phyloP scores from a whole-genome alignment of 2,797 vertebrate genomes.

The Pipistrellus pygmaeus region DNA sequence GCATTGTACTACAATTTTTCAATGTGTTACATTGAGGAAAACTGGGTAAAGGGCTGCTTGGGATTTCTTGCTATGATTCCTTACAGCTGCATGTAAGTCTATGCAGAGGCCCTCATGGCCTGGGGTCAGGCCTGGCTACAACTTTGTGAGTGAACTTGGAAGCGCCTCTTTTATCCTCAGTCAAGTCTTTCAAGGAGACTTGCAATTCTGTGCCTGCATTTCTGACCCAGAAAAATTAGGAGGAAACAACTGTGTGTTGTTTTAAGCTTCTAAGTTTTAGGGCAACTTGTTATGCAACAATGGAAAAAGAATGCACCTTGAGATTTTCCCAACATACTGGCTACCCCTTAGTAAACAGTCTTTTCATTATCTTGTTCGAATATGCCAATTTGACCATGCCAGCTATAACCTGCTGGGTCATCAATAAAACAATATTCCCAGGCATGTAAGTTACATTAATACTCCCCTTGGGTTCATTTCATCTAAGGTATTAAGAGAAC shows the following conservation, averaged over 20 bases:
- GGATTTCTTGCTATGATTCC: neutral
- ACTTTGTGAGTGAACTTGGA: neutral
- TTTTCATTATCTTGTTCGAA: neutral
- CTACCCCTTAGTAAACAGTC: neutral
- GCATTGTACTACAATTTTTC: neutral
- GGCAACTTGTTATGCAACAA: neutral
- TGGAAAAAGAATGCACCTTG: neutral
- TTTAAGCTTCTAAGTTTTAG: neutral
- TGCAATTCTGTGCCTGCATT: neutral
- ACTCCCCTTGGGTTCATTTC: neutral
- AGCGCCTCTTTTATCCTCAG: neutral
- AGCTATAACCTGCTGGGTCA: neutral
- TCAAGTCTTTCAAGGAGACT: neutral
- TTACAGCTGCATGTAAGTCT: neutral
- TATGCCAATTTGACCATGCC: neutral
- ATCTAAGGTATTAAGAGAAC: neutral
- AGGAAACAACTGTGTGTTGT: neutral
- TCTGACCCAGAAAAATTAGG: neutral
- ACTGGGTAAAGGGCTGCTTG: neutral
- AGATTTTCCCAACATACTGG: neutral
- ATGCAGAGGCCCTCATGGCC: neutral
- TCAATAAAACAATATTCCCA: neutral
- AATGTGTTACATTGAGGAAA: neutral
- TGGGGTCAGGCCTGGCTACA: neutral
- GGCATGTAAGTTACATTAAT: neutral